Conservation (phyloP, 1,140 invertebrate genomes). For the Trichonephila inaurata region DNA sequence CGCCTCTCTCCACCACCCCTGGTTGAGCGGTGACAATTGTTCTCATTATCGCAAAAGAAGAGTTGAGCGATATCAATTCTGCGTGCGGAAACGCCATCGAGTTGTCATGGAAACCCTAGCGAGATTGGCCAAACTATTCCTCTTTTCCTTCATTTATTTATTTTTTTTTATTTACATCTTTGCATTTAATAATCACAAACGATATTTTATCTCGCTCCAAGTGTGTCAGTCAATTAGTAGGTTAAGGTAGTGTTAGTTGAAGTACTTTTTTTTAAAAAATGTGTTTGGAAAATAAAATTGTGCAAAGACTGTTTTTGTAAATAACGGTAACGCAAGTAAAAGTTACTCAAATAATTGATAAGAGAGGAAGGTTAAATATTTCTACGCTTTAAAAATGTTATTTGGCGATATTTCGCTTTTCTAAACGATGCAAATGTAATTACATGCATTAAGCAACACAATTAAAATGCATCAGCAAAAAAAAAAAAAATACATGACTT, state of each 20-base stretch:
- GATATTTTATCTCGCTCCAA: neutral
- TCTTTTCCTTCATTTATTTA: neutral
- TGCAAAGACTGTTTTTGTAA: too few species aligned
- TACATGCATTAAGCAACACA: too few species aligned
- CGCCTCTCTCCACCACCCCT: neutral
- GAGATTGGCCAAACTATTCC: neutral
- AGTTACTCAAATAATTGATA: too few species aligned
- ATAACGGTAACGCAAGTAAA: too few species aligned
- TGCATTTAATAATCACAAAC: neutral
- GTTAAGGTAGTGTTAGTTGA: neutral
- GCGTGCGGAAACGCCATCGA: neutral
- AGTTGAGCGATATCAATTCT: neutral
- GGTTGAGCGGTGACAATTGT: constrained; percentile 1
- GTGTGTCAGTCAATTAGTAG: constrained; percentile 21
- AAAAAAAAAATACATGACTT: too few species aligned
- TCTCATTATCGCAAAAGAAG: constrained; percentile 5
- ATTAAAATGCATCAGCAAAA: too few species aligned
- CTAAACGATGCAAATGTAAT: too few species aligned
- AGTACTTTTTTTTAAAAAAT: too few species aligned
- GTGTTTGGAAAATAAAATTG: too few species aligned
- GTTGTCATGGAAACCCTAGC: constrained; percentile 8
- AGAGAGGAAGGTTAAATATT: too few species aligned
- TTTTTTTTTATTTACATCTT: neutral
- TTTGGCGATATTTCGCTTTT: too few species aligned
- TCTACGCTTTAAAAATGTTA: too few species aligned